These are phyloP conservation scores for Pseudorectes ferrugineus DNA, from an alignment of 2,113 vertebrate genomes.

Conservation along the genomic window DNA sequence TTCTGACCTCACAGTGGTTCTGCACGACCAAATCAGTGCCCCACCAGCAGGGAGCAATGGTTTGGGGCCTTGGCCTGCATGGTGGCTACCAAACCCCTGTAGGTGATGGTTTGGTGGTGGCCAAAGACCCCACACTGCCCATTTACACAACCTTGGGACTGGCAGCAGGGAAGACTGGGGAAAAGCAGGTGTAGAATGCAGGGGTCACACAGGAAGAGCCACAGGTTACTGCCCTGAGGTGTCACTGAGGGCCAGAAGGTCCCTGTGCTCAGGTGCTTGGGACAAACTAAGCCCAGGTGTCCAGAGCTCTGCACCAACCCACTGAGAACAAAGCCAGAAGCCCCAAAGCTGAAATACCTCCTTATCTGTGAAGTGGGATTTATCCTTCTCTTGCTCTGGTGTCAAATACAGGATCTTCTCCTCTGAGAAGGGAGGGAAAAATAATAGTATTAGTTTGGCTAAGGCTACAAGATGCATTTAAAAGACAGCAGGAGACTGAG, in stretches of 20 bases:
- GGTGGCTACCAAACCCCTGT: neutral
- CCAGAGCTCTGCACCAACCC: neutral
- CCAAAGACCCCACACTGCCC: neutral
- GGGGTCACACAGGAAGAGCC: neutral
- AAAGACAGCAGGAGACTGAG: neutral
- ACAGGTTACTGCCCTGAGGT: neutral
- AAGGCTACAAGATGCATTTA: neutral
- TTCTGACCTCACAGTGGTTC: neutral
- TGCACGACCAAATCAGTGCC: neutral
- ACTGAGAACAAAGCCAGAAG: neutral
- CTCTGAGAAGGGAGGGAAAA: constrained; percentile 67
- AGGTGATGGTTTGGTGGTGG: neutral
- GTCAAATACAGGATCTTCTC: constrained; percentile 98
- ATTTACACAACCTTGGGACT: neutral
- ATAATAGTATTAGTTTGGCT: neutral
- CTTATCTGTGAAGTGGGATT: constrained; percentile 99
- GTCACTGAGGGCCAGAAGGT: neutral
- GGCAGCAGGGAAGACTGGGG: neutral
- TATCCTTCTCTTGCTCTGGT: constrained; percentile 99
- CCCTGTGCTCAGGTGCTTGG: rapidly evolving
- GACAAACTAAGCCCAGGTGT: neutral
- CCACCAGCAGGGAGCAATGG: neutral
- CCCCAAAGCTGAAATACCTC: constrained; percentile 79
- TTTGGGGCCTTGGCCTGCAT: neutral
- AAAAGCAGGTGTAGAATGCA: neutral